These are phyloP conservation scores for Chiloscyllium punctatum DNA, from an alignment of 2,797 vertebrate species.

Conservation along the genomic window DNA sequence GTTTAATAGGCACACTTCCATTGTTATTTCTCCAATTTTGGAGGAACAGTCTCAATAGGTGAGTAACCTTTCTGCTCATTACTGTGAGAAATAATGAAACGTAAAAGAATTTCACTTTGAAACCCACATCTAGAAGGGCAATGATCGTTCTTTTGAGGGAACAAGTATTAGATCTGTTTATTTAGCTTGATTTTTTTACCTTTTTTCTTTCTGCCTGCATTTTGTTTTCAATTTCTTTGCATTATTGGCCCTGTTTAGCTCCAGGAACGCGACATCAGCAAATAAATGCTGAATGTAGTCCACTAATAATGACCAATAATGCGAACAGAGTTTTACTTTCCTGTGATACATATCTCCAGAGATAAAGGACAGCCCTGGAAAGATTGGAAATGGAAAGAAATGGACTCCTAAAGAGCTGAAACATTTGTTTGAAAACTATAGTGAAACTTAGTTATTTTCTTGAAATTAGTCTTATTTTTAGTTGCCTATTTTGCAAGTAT, in stretches of 20 bases:
- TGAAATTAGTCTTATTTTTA: neutral
- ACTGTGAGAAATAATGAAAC: neutral
- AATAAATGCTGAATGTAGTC: neutral
- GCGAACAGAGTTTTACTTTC: neutral
- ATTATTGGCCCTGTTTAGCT: neutral
- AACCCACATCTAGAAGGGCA: neutral
- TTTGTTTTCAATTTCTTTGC: neutral
- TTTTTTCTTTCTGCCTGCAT: neutral
- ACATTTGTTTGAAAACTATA: neutral
- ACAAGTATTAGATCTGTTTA: neutral
- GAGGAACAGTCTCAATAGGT: neutral
- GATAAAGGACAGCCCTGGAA: too few species aligned
- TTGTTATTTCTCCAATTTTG: neutral
- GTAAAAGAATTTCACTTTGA: neutral
- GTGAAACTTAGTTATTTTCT: neutral
- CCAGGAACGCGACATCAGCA: neutral
- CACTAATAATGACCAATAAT: neutral
- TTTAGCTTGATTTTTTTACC: neutral
- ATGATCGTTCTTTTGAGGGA: neutral
- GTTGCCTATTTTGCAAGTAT: neutral
- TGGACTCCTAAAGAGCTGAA: neutral
- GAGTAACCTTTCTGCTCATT: neutral
- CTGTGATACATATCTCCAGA: neutral
- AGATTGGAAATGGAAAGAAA: too few species aligned
- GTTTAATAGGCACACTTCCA: neutral